These are phyloP conservation scores for Catharus minimus DNA, from an alignment of 2,113 vertebrate genomes.

Conservation along the genomic window DNA sequence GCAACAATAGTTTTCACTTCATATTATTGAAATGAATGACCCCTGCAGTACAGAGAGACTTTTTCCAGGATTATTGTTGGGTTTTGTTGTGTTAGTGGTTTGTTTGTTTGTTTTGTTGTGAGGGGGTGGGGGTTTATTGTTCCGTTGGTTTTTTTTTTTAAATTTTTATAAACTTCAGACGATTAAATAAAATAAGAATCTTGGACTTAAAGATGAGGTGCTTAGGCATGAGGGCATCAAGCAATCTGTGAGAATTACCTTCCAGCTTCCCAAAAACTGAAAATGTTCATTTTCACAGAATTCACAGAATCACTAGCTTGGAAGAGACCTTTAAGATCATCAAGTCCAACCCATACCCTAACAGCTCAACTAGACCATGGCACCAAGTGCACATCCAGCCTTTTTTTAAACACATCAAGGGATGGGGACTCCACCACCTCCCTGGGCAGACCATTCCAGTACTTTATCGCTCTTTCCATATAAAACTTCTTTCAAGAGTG, in stretches of 20 bases:
- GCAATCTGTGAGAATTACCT: neutral
- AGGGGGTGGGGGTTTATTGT: fast-evolving
- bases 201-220: neutral
- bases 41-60: neutral
- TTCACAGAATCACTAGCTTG: no score
- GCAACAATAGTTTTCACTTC: neutral
- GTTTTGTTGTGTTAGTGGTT: neutral
- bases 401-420: no score
- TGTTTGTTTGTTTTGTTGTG: neutral
- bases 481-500: neutral
- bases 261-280: neutral
- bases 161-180: neutral
- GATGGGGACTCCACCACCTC: no score
- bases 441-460: no score
- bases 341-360: no score
- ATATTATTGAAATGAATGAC: neutral
- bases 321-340: no score
- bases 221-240: neutral
- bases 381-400: no score
- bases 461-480: no score
- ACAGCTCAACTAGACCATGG: no score
- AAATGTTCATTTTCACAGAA: neutral
- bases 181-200: neutral
- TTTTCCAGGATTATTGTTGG: neutral
- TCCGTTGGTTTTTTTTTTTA: neutral